Evolutionary conservation across 2,113 vertebrate species (phyloP), one percentile per base, ranked within the genome.

Genomic region (Rafetus swinhoei): DNA sequence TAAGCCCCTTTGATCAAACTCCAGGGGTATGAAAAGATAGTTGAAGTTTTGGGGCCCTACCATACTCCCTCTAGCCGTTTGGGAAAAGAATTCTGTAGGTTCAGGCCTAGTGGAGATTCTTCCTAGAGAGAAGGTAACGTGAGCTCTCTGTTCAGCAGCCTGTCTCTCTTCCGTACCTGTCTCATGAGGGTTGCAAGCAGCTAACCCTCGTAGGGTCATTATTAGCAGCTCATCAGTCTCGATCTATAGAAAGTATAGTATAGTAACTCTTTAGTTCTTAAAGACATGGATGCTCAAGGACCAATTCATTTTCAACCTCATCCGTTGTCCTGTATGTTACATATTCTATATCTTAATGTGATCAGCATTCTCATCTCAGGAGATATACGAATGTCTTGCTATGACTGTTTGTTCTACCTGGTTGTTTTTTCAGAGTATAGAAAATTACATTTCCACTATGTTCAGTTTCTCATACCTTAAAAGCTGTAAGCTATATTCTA

Each of bases 391-490:
- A 81, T 94, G 95, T 93, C 50, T 95, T 50, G 60, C 94, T 96
- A 94, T 92, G 91, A 83, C 79, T 89, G 60, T 92, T 95, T 96
- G 86, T 72, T 82, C 60, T 79, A 50, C 60, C 82, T 88, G 55
- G 59, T 7, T 90, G 69, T 94, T 96, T 95, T 79, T 92, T 93
- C 90, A 77, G 80, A 93, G 52, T 18, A 45, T 8, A 87, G 57
- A 91, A 65, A 91, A 81, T 83, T 92, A 50, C 29, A 88, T 96
- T 96, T 95, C 79, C n/a, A 89, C 83, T 93, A 93, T 96, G 93
- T 92, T 95, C 93, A 95, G 90, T 87, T 97, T 94, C 90, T 96
- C 76, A 96, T 92, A 96, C 88, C 85, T 97, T 95, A 93, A 94
- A 93, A 96, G 24, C 79, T 94, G 83, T 93, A 94, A 96, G 94